Conservation (phyloP, 2,113 vertebrate species). For the Cyprinodon brontotheroides region DNA sequence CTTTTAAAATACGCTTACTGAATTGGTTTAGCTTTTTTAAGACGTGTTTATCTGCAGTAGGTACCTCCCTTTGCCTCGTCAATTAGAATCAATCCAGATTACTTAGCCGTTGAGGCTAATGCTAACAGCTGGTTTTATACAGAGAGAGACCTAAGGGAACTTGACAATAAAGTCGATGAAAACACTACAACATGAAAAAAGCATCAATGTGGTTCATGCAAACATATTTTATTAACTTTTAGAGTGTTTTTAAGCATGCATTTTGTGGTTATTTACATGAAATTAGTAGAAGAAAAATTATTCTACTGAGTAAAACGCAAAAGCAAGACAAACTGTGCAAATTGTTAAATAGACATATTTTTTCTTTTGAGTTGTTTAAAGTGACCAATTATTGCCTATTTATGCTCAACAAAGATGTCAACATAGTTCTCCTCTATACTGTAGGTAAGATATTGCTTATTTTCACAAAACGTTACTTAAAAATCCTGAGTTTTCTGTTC, state of each 20-base stretch:
- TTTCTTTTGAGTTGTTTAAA: too few species aligned
- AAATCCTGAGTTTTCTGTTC: neutral
- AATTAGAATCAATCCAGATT: neutral
- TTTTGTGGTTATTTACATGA: neutral
- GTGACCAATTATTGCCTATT: too few species aligned
- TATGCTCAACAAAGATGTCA: too few species aligned
- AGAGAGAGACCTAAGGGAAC: neutral
- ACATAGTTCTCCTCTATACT: too few species aligned
- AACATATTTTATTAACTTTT: neutral
- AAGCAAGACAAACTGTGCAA: neutral
- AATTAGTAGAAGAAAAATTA: neutral
- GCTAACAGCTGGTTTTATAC: neutral
- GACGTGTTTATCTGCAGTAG: too few species aligned
- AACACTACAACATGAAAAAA: neutral
- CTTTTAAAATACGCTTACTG: neutral
- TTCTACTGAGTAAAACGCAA: too few species aligned
- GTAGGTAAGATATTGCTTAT: too few species aligned
- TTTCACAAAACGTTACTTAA: too few species aligned
- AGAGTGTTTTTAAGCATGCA: neutral
- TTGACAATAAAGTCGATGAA: neutral
- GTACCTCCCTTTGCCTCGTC: neutral
- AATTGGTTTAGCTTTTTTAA: neutral
- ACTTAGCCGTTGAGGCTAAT: neutral
- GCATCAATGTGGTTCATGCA: neutral
- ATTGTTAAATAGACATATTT: too few species aligned